These are phyloP conservation scores for Meloidogyne exigua DNA, from an alignment of 1,140 invertebrate species.

Conservation along the genomic window DNA sequence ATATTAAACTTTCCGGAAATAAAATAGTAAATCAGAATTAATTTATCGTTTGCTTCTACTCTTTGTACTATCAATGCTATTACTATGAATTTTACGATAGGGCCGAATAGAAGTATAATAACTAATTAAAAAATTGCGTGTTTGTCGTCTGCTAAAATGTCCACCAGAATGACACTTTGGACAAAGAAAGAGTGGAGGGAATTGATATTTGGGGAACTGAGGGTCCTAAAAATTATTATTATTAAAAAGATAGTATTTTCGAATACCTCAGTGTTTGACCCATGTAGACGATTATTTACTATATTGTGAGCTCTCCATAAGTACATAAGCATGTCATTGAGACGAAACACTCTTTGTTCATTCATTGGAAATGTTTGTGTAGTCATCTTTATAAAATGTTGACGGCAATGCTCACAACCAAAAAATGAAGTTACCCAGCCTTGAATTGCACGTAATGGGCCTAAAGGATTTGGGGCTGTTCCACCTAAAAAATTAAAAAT, in stretches of 20 bases:
- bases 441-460: slow-evolving; percentile 58
- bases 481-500: slow-evolving; percentile 9
- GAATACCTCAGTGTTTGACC: slow-evolving; percentile 51
- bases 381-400: slow-evolving; percentile 64
- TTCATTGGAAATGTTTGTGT: slow-evolving; percentile 61
- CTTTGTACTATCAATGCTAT: not conserved
- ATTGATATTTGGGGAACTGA: slow-evolving; percentile 62
- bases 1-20: not conserved
- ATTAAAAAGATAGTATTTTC: not conserved
- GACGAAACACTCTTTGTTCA: slow-evolving; percentile 56
- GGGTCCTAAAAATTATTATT: slow-evolving; percentile 46
- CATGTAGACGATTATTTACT: slow-evolving; percentile 60
- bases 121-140: slow-evolving; percentile 61
- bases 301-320: slow-evolving; percentile 63
- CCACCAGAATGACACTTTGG: slow-evolving; percentile 61
- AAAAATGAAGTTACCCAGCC: slow-evolving; percentile 63
- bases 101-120: slow-evolving; percentile 55
- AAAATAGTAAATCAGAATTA: not conserved
- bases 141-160: slow-evolving; percentile 59
- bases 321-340: slow-evolving; percentile 62
- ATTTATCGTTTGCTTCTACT: not conserved
- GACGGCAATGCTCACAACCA: slow-evolving; percentile 58
- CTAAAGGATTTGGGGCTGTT: slow-evolving; percentile 40
- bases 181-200: slow-evolving; percentile 62
- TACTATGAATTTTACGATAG: slow-evolving; percentile 11